phyloP scores from a whole-genome alignment of 2,797 vertebrate genomes.

The Platalea minor region DNA sequence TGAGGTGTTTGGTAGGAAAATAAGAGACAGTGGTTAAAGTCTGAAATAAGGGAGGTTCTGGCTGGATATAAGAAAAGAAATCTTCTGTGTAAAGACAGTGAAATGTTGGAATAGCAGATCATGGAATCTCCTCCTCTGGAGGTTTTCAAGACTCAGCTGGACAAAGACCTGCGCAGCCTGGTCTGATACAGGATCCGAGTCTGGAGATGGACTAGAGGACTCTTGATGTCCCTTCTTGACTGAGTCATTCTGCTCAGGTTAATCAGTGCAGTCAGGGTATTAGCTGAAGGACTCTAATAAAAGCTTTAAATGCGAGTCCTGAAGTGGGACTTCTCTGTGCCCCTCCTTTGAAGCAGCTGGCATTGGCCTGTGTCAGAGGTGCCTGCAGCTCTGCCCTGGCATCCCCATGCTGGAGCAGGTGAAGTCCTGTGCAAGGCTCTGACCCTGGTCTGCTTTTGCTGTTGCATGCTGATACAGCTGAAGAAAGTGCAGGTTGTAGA shows the following conservation, averaged over 20 bases:
- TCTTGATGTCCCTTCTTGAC: background rate
- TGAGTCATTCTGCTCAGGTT: background rate
- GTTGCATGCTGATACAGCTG: background rate
- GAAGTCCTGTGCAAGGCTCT: background rate
- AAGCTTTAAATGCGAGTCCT: background rate
- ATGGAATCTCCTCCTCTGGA: background rate
- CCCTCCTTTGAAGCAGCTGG: background rate
- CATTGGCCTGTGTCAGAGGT: background rate
- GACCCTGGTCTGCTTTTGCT: background rate
- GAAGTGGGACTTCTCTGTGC: background rate
- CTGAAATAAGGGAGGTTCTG: background rate
- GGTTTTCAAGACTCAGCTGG: background rate
- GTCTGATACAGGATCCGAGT: background rate
- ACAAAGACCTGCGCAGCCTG: background rate
- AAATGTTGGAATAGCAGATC: background rate
- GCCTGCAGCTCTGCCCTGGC: background rate
- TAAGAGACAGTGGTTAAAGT: background rate
- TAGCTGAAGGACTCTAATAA: background rate
- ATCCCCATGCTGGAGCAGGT: fast-evolving
- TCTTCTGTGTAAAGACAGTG: background rate
- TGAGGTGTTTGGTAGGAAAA: background rate
- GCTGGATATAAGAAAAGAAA: background rate
- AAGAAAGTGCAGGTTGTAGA: background rate
- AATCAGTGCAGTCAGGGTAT: background rate
- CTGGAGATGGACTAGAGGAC: background rate